These are phyloP conservation scores for Nycteola revayana DNA, from an alignment of 2,888 invertebrate species.

Conservation along the genomic window DNA sequence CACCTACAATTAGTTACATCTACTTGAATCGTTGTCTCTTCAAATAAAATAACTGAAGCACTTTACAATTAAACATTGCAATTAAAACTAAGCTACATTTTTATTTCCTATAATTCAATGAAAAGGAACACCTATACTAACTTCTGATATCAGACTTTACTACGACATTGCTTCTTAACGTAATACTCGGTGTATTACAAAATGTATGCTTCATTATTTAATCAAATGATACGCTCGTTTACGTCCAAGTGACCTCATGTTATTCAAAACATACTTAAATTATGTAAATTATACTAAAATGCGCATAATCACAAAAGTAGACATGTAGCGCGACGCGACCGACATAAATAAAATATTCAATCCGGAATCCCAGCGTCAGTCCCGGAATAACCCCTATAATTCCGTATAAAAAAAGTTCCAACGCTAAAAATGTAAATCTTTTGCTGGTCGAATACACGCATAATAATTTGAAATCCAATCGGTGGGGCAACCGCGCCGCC, in stretches of 20 bases:
- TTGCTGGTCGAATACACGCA: slow-evolving; percentile 62
- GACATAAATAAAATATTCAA: slow-evolving; percentile 41
- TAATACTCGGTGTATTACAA: no score
- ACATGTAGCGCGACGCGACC: slow-evolving; percentile 25
- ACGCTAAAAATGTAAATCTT: slow-evolving; percentile 52
- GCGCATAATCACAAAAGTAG: slow-evolving; percentile 32
- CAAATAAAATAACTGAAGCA: slow-evolving; percentile 3
- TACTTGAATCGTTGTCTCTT: slow-evolving; percentile 11
- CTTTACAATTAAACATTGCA: slow-evolving; percentile 1
- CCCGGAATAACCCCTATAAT: slow-evolving; percentile 39
- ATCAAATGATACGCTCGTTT: slow-evolving; percentile 22
- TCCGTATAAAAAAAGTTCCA: slow-evolving; percentile 28
- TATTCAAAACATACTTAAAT: slow-evolving; percentile 27
- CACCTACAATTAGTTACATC: slow-evolving; percentile 27
- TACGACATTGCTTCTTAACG: no score
- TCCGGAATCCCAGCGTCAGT: slow-evolving; percentile 35
- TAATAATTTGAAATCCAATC: slow-evolving; percentile 76
- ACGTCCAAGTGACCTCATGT: slow-evolving; percentile 19
- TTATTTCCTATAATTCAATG: no score
- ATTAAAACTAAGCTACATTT: no score
- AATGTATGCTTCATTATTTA: slow-evolving; percentile 4
- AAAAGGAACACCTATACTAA: no score
- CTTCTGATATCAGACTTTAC: no score
- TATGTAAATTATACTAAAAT: slow-evolving; percentile 31
- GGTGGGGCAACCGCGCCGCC: slow-evolving; percentile 52